A percentile compares a stretch with the other conserved stretches of the same genome.
Evolutionary conservation across 2,888 invertebrate species (phyloP).

Genomic region (Pammene aurita): DNA sequence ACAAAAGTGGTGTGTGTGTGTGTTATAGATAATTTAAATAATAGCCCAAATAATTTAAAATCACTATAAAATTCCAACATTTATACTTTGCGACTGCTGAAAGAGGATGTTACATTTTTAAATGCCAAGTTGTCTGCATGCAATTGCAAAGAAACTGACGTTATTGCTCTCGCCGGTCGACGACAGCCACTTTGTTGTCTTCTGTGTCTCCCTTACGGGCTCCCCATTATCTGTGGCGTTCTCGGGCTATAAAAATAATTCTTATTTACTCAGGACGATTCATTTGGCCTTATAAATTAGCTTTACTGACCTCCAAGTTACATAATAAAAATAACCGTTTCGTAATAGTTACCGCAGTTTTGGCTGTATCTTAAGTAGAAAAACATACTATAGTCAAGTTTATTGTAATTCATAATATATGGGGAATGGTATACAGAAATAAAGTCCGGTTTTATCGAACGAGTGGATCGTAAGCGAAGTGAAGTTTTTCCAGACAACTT

Average conservation of each 20-base stretch:
- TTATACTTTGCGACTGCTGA: neutral
- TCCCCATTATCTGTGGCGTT: conserved; percentile 11
- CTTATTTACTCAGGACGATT: conserved; percentile 10
- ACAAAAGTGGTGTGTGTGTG: too few relatives aligned
- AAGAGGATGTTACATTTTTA: conserved; percentile 20
- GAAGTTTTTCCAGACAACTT: too few relatives aligned
- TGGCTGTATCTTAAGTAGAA: conserved; percentile 11
- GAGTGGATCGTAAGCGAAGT: too few relatives aligned
- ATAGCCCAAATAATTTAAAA: neutral
- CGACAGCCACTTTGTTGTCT: conserved; percentile 1
- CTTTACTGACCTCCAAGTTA: neutral
- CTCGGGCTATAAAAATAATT: conserved; percentile 9
- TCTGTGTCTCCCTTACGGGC: conserved; percentile 13
- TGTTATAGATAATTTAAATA: too few relatives aligned
- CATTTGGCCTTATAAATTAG: neutral
- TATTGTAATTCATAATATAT: conserved; percentile 15
- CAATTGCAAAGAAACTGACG: conserved; percentile 1
- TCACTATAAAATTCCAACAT: neutral
- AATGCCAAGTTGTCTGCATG: conserved; percentile 9
- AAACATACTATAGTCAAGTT: conserved; percentile 17
- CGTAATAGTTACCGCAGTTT: conserved; percentile 16
- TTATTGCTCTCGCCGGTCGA: conserved; percentile 8
- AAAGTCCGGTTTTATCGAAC: conserved; percentile 6
- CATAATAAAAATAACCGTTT: conserved; percentile 5
- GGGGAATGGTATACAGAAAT: neutral